Evolutionary conservation across 2,113 vertebrate genomes (phyloP).

Genomic region (Lucifuga dentata): DNA sequence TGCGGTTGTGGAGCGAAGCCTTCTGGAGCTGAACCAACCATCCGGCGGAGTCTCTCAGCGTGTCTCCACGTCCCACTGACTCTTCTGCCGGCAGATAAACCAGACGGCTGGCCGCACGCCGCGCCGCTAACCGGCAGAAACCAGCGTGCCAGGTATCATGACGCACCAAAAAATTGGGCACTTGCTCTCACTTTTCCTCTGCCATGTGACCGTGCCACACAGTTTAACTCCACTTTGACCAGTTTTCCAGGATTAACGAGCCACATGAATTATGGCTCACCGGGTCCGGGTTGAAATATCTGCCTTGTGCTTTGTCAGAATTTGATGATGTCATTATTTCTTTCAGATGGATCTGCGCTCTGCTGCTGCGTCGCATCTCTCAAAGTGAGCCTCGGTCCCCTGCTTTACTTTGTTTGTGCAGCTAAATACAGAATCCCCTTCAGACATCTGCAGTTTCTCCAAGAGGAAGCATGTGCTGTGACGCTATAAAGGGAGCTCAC

Average conservation of each 20-base stretch:
- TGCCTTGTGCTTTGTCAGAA: constrained; percentile 20
- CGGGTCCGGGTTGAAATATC: constrained; percentile 3
- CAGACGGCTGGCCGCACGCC: constrained; percentile 38
- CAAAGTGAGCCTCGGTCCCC: constrained; percentile 19
- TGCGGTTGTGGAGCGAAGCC: constrained; percentile 38
- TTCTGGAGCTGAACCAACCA: constrained; percentile 42
- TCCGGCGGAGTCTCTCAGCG: constrained; percentile 42
- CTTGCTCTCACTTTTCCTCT: constrained; percentile 35
- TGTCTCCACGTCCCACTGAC: not conserved
- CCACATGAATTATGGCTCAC: constrained; percentile 20
- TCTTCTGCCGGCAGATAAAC: constrained; percentile 1
- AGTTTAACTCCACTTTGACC: constrained; percentile 17
- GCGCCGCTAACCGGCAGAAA: constrained; percentile 31
- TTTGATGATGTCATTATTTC: constrained; percentile 73
- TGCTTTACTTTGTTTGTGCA: constrained; percentile 7
- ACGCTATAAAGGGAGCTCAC: constrained; percentile 3
- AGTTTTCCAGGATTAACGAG: not conserved
- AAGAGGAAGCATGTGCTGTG: constrained; percentile 2
- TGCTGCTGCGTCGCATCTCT: constrained; percentile 31
- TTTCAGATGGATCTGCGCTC: constrained; percentile 43
- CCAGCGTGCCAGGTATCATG: constrained; percentile 66
- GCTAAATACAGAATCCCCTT: not conserved
- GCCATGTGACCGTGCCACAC: constrained; percentile 29
- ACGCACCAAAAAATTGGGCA: constrained; percentile 62
- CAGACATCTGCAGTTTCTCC: constrained; percentile 7